Evolutionary conservation across 2,888 invertebrate genomes (phyloP).

Genomic region (Lithophane ornitopus): DNA sequence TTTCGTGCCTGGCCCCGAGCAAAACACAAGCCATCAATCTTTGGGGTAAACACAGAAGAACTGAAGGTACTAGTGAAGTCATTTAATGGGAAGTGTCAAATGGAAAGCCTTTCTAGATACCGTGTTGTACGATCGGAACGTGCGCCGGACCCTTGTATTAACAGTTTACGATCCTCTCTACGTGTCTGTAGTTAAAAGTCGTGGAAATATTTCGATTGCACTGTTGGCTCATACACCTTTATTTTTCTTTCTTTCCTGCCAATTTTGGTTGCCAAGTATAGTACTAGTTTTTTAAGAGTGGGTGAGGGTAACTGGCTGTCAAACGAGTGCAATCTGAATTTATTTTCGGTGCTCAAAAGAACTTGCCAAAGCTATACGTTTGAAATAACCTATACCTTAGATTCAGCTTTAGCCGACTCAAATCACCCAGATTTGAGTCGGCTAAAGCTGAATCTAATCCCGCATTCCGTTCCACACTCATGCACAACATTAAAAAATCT

Average conservation of each 20-base stretch:
- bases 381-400: neutral
- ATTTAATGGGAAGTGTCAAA: conserved; percentile 40
- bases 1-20: neutral
- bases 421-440: too few species aligned
- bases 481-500: neutral
- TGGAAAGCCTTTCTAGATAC: conserved; percentile 74
- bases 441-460: too few species aligned
- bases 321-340: neutral
- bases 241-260: conserved; percentile 29
- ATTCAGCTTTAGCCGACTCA: neutral
- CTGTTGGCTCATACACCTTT: conserved; percentile 23
- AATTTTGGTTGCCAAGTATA: conserved; percentile 43
- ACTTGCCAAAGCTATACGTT: neutral
- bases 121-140: conserved; percentile 66
- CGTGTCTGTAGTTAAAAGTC: conserved; percentile 67
- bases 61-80: neutral
- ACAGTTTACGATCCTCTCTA: conserved; percentile 72
- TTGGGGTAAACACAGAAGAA: neutral
- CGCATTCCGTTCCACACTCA: neutral
- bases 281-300: conserved; percentile 13
- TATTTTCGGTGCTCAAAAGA: neutral
- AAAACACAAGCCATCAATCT: neutral
- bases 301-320: neutral
- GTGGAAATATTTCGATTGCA: conserved; percentile 59
- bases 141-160: conserved; percentile 74